Evolutionary conservation across 2,888 invertebrate genomes (phyloP), one percentile per base, ranked within the genome.

Genomic region (Lasiommata megera): DNA sequence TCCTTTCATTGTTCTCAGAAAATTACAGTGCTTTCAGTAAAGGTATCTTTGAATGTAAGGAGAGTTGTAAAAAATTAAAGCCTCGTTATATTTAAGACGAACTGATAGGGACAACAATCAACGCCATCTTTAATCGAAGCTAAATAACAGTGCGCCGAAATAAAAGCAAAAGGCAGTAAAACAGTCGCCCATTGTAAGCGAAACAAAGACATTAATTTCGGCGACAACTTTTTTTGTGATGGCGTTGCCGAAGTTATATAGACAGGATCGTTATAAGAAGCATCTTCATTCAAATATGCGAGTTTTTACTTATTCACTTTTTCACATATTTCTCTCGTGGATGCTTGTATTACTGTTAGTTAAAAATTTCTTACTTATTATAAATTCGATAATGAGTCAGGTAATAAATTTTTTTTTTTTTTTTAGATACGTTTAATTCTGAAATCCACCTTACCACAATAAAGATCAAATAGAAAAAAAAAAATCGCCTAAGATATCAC

Each of bases 191-290:
- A 65, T 66, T 60, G 65, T 64, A 54, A 59, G 56, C 61, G 53
- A 65, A 63, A 67, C 67, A 66, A 62, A 67, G 67, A 67, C 67
- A 69, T 67, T 68, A 68, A 70, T 70, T 67, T 67, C 54, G 58
- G 59, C 55, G 46, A 58, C 53, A 62, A 63, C 61, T 62, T 65
- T 68, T 67, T 9, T 11, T 54, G 44, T 64, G 65, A 68, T 61
- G 59, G 57, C 28, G 62, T 55, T 57, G 56, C 47, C 47, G 58
- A 63, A 63, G 63, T 66, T 65, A 56, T 44, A 50, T 50, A 23
- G 23, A 3, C 23, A 23, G 23, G 23, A 23, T 23, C 23, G 23
- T 2, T 3, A 23, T 23, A 2, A 5, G 23, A 5, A 23, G 5
- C 5, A 50, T 36, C 40, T 53, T 56, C 31, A 31, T 34, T 23